Percentiles rank a stretch among this genome's conserved stretches.
These are phyloP conservation scores for Pyrochroa serraticornis DNA, from an alignment of 2,888 invertebrate species.

Conservation along the genomic window DNA sequence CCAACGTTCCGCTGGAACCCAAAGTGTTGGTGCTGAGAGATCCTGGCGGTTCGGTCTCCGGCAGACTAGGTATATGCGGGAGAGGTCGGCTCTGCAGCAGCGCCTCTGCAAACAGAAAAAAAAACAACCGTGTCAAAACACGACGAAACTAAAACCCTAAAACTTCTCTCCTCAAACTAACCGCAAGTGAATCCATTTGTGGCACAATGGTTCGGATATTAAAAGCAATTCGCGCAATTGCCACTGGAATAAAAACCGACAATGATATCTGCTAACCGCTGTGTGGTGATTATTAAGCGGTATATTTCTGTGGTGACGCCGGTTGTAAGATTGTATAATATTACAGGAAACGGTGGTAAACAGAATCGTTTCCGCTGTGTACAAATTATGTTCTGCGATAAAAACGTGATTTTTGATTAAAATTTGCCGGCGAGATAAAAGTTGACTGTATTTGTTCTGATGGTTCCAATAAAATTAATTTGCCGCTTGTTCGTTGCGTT, in stretches of 20 bases:
- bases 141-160: no score
- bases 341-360: constrained; percentile 17
- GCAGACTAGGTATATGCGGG: constrained; percentile 89
- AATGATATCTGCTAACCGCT: constrained; percentile 7
- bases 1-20: constrained; percentile 47
- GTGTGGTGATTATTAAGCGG: constrained; percentile 6
- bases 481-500: no score
- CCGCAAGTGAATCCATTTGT: background rate
- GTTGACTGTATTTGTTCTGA: no score
- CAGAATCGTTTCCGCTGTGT: constrained; percentile 10
- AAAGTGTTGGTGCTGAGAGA: constrained; percentile 52
- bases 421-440: no score
- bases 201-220: background rate
- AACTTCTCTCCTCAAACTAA: background rate
- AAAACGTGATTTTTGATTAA: no score
- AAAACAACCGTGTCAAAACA: no score
- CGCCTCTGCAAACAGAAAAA: constrained; percentile 73
- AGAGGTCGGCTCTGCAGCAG: constrained; percentile 91
- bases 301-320: background rate
- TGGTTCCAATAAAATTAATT: no score
- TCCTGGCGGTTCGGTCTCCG: constrained; percentile 71
- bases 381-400: background rate
- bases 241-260: background rate
- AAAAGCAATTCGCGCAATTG: background rate
- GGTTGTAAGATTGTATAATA: constrained; percentile 12